A percentile compares a stretch with the other conserved stretches of the same genome.
Evolutionary conservation across 2,113 vertebrate species (phyloP).

Genomic region (Sapayoa aenigma): DNA sequence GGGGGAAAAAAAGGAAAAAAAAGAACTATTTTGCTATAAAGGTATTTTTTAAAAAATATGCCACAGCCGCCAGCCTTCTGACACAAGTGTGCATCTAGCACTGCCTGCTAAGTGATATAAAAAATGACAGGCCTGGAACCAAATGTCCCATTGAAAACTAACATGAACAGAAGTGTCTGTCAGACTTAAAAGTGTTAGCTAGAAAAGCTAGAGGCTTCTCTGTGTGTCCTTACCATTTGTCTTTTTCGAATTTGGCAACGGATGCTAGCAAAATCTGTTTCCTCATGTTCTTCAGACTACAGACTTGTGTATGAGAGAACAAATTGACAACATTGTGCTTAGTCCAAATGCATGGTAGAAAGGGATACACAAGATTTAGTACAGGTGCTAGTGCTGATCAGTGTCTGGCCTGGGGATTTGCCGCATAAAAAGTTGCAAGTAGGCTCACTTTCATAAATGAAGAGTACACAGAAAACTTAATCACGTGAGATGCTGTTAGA

Average conservation of each 20-base stretch:
- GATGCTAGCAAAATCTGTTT: not conserved
- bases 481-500: not conserved
- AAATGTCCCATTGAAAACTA: not conserved
- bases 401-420: accelerated
- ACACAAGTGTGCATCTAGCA: not conserved
- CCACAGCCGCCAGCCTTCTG: not conserved
- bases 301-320: not conserved
- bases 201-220: not conserved
- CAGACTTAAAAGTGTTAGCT: not conserved
- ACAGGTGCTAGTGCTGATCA: not conserved
- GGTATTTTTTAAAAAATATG: not conserved
- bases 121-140: not conserved
- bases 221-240: not conserved
- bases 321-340: not conserved
- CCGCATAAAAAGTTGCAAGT: not conserved
- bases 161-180: not conserved
- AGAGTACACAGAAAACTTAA: not conserved
- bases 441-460: not conserved
- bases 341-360: not conserved
- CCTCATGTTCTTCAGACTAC: not conserved
- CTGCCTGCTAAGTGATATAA: not conserved
- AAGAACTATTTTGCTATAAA: not conserved
- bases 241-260: not conserved
- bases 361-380: not conserved
- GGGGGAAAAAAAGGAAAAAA: not conserved